These are phyloP conservation scores for Pandemis cinnamomeana DNA, from an alignment of 2,888 invertebrate genomes.

Conservation along the genomic window DNA sequence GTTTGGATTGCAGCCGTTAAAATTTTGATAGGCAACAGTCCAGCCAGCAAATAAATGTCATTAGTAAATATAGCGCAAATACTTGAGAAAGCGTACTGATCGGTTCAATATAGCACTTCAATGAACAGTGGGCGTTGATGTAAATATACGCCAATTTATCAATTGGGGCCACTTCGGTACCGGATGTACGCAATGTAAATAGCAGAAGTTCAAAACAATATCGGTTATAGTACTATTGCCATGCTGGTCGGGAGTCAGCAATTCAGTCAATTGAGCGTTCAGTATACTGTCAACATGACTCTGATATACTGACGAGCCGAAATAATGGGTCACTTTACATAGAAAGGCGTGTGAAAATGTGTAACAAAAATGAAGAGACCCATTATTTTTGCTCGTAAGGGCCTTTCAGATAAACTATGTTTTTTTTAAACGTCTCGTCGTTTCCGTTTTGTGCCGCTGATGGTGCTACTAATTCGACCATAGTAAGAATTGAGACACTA, in stretches of 20 bases:
- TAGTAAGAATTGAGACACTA: not conserved
- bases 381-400: no score
- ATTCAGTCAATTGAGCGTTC: constrained; percentile 60
- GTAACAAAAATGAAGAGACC: no score
- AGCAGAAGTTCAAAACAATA: constrained; percentile 42
- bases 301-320: constrained; percentile 32
- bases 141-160: constrained; percentile 54
- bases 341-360: no score
- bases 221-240: constrained; percentile 18
- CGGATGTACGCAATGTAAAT: constrained; percentile 55
- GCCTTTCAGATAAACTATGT: no score
- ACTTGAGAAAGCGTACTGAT: constrained; percentile 20
- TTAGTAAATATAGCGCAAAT: constrained; percentile 13
- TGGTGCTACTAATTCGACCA: no score
- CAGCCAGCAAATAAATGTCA: constrained; percentile 20
- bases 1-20: constrained; percentile 8
- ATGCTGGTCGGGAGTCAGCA: constrained; percentile 43
- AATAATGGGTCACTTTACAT: no score
- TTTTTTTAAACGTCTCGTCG: no score
- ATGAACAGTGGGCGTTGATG: constrained; percentile 44
- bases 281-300: constrained; percentile 55
- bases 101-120: constrained; percentile 31
- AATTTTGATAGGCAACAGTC: constrained; percentile 13
- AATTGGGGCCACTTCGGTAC: constrained; percentile 52
- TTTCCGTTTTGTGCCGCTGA: no score